Evolutionary conservation across 2,113 vertebrate species (phyloP), one percentile per base, ranked within the genome.

Genomic region (Emydocephalus ijimae): DNA sequence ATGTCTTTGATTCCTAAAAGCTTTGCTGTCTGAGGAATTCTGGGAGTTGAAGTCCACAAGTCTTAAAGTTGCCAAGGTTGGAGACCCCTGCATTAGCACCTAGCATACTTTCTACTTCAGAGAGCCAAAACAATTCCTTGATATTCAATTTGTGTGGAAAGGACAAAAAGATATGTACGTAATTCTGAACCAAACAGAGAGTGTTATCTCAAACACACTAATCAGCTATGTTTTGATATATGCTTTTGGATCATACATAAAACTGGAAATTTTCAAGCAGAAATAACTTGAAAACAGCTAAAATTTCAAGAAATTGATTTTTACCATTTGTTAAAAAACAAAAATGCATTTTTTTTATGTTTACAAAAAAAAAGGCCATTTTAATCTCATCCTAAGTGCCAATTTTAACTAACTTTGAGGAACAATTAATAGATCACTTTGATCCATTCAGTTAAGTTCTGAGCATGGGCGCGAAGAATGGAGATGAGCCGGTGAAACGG

Each of bases 331-430:
- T 5, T 6, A 29, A 64, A 64, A 45, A 48, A 64, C 3, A 21
- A 89, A 54, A 24, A 43, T 6, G 8, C 15, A 20, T 69, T 69
- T 92, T 39, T 43, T 26, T 26, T 23, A 20, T 69, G 88, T 55
- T 59, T 24, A 43, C n/a, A 88, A 88, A 91, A 88, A 39, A 91
- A 85, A 86, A 57, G 3, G 23, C 57, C 57, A 88, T 88, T 88
- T 89, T 74, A 89, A 88, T 92, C 5, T 89, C 61, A 89, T 92
- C 85, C 4, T 87, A 91, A 92, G 45, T 88, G 15, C 45, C 85
- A 87, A 61, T 43, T 74, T 74, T 39, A 69, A 92, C 39, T 8
- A 29, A 69, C 48, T 69, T 74, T 88, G 57, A 91, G 15, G 23
- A 56, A 91, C 55, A 74, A 89, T 54, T 81, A 92, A 43, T 20